These are phyloP conservation scores for Calonectris borealis DNA, from an alignment of 2,113 vertebrate species.

Conservation along the genomic window DNA sequence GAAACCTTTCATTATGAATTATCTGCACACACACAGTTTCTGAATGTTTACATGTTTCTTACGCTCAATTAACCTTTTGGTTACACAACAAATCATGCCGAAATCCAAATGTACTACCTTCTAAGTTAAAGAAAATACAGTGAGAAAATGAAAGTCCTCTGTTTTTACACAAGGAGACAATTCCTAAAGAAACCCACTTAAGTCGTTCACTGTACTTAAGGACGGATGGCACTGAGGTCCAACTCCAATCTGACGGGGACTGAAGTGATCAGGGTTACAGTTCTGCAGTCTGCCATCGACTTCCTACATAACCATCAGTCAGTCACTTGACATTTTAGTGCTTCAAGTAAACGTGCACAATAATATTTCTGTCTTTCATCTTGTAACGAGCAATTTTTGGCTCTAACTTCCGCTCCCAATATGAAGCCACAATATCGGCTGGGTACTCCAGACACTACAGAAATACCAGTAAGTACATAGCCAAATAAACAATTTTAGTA, in stretches of 20 bases:
- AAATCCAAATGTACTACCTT: neutral
- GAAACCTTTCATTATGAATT: neutral
- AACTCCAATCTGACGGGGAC: neutral
- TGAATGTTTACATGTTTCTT: neutral
- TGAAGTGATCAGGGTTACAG: neutral
- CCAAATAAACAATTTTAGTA: neutral
- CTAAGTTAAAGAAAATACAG: neutral
- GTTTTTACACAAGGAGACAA: neutral
- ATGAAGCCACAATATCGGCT: neutral
- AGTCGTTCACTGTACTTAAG: neutral
- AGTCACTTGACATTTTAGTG: neutral
- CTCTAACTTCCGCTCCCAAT: neutral
- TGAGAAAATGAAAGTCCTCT: neutral
- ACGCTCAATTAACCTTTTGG: neutral
- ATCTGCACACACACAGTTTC: neutral
- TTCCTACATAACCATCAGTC: neutral
- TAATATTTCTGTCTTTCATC: neutral
- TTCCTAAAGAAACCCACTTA: neutral
- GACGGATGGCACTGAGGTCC: rapidly evolving
- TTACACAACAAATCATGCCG: neutral
- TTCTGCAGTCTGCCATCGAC: neutral
- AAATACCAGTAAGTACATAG: neutral
- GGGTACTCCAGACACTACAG: neutral
- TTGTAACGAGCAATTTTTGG: neutral
- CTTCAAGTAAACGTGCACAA: neutral